Conservation (phyloP, 2,888 invertebrate species). For the Chaetoderma sp. region DNA sequence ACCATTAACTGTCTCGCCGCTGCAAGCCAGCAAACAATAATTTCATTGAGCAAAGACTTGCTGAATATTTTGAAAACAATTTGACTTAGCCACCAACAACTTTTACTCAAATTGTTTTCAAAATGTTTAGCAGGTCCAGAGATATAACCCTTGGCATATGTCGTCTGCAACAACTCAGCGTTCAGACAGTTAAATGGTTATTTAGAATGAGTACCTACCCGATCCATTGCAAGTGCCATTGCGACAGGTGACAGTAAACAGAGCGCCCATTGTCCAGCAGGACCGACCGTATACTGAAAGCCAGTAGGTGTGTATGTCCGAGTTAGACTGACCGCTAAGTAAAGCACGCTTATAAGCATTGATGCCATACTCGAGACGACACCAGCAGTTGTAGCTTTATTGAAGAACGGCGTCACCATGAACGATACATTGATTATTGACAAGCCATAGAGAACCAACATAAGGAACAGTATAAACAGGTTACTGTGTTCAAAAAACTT, state of each 20-base stretch:
- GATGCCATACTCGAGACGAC: conserved; percentile 84
- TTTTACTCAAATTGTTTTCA: no score
- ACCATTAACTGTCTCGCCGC: no score
- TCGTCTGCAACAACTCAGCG: no score
- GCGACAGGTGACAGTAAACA: conserved; percentile 86
- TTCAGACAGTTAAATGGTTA: no score
- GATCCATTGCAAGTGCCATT: conserved; percentile 86
- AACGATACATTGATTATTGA: conserved; percentile 86
- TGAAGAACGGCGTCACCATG: conserved; percentile 88
- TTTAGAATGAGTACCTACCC: no score
- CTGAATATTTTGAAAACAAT: no score
- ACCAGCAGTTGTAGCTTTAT: conserved; percentile 78
- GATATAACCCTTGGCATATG: no score
- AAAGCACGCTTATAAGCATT: conserved; percentile 82
- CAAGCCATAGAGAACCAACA: conserved; percentile 83
- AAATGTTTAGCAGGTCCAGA: no score
- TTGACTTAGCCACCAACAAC: no score
- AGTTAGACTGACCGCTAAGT: conserved; percentile 82
- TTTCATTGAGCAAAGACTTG: no score
- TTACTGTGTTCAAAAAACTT: conserved; percentile 85
- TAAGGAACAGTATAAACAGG: conserved; percentile 81
- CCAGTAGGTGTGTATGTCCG: conserved; percentile 40
- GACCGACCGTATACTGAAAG: conserved; percentile 65
- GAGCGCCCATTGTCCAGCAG: conserved; percentile 81
- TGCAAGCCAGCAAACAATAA: no score